A percentile compares a stretch with the other conserved stretches of the same genome.
Evolutionary conservation across 2,888 invertebrate species (phyloP).

Genomic region (Pelosia muscerda): DNA sequence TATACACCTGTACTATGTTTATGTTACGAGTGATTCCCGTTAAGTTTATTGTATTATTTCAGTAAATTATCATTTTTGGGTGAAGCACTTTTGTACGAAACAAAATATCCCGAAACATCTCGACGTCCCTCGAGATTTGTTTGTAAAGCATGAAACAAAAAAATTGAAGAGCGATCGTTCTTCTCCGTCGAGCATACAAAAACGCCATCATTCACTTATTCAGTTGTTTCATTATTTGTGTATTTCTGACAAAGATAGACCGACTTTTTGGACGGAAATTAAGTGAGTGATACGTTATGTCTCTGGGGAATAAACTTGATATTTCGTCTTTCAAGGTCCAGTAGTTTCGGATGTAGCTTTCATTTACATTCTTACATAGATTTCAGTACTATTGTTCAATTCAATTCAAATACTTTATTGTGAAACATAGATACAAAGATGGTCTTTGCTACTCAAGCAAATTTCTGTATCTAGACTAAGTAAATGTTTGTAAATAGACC

Average conservation of each 20-base stretch:
- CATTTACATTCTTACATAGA: background rate
- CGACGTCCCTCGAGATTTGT: background rate
- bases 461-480: too few species aligned
- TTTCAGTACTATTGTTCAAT: background rate
- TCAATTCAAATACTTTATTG: too few species aligned
- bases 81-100: background rate
- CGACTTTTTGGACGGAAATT: constrained; percentile 18
- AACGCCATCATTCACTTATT: constrained; percentile 37
- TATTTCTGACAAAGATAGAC: constrained; percentile 36
- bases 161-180: constrained; percentile 21
- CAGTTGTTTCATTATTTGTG: constrained; percentile 32
- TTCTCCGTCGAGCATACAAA: constrained; percentile 16
- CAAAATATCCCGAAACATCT: background rate
- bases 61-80: background rate
- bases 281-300: constrained; percentile 28
- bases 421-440: too few species aligned
- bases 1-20: too few species aligned
- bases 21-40: background rate
- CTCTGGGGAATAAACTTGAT: constrained; percentile 5
- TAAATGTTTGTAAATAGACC: too few species aligned
- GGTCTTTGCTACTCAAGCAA: too few species aligned
- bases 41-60: background rate
- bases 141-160: constrained; percentile 22
- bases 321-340: background rate
- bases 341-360: background rate